phyloP scores from a whole-genome alignment of 92 coral and sea anemone species.

The Zoanthus solanderi region DNA sequence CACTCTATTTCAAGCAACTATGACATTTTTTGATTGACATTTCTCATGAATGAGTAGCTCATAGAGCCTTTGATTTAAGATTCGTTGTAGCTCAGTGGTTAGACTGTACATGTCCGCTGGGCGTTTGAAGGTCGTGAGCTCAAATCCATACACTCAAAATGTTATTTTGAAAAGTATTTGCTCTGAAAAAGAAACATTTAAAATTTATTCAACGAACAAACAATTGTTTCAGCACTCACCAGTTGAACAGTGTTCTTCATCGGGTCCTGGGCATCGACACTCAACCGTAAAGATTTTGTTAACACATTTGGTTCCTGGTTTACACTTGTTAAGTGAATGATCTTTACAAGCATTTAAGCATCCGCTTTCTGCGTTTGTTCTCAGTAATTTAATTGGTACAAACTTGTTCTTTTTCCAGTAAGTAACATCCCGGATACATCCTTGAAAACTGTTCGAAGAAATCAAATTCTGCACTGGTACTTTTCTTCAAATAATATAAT shows the following conservation, averaged over 20 bases:
- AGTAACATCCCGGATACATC: conserved; percentile 25
- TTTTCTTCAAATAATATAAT: too few species aligned
- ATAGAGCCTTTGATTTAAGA: too few species aligned
- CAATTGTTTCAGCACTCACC: not conserved
- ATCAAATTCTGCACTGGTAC: not conserved
- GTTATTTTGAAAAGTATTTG: too few species aligned
- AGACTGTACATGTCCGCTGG: too few species aligned
- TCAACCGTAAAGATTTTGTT: conserved; percentile 38
- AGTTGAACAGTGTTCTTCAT: conserved; percentile 6
- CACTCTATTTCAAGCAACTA: too few species aligned
- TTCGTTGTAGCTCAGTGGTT: too few species aligned
- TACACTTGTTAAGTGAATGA: conserved; percentile 4
- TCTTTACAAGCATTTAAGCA: conserved; percentile 27
- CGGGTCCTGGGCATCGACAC: not conserved
- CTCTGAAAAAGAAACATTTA: too few species aligned
- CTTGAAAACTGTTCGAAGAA: conserved; percentile 2
- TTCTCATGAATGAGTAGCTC: too few species aligned
- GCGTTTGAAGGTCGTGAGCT: too few species aligned
- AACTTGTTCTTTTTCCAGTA: conserved; percentile 23
- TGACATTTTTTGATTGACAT: too few species aligned
- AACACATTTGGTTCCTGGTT: conserved; percentile 2
- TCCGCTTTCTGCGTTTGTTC: conserved; percentile 7
- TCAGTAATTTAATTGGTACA: not conserved
- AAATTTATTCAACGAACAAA: too few species aligned
- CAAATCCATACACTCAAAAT: too few species aligned